Conservation (phyloP, 2,113 vertebrate genomes). For the Nycticryphes semicollaris region DNA sequence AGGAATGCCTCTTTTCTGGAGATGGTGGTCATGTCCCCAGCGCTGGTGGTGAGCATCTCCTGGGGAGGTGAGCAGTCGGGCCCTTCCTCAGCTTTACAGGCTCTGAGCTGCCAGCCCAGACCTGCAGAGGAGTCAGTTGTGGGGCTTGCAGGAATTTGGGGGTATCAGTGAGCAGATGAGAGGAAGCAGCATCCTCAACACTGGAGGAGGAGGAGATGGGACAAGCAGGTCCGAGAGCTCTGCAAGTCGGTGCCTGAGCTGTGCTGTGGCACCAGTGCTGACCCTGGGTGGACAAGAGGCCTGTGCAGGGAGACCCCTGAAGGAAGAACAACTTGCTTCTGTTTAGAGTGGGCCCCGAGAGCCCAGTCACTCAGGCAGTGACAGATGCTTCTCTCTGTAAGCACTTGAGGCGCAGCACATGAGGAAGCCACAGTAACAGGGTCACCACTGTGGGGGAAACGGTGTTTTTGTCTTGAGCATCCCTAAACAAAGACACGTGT, state of each 20-base stretch:
- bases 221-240: neutral
- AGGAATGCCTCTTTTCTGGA: neutral
- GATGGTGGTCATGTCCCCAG: neutral
- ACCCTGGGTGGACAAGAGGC: neutral
- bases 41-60: neutral
- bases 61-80: neutral
- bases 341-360: neutral
- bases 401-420: neutral
- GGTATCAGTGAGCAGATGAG: neutral
- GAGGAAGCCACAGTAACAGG: neutral
- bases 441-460: rapidly evolving
- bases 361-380: rapidly evolving
- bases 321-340: neutral
- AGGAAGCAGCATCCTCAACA: neutral
- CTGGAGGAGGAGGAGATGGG: neutral
- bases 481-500: neutral
- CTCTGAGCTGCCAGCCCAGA: neutral
- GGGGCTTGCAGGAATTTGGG: neutral
- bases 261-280: rapidly evolving
- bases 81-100: neutral
- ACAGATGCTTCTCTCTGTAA: neutral
- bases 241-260: neutral
- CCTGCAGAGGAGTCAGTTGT: neutral
- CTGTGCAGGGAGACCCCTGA: too few species aligned
- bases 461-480: neutral